phyloP scores from a whole-genome alignment of 1,140 invertebrate genomes.

The Protaetia brevitarsis region DNA sequence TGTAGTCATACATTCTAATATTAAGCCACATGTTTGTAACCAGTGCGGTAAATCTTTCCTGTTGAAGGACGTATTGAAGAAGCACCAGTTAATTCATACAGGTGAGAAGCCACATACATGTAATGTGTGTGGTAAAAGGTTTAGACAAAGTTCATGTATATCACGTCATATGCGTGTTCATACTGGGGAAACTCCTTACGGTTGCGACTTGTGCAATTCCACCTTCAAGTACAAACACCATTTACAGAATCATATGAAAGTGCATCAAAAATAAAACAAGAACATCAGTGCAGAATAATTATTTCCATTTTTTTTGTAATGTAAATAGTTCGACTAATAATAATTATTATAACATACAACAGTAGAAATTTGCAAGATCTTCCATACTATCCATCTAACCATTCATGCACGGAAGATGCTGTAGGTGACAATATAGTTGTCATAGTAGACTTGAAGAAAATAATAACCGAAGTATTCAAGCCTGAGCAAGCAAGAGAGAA shows the following conservation, averaged over 20 bases:
- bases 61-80: constrained; percentile 28
- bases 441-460: too few species aligned
- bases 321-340: too few species aligned
- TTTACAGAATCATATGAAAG: not conserved
- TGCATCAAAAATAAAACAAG: not conserved
- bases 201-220: not conserved
- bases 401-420: too few species aligned
- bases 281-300: too few species aligned
- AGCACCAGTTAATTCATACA: constrained; percentile 27
- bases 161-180: not conserved
- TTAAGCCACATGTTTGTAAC: constrained; percentile 80
- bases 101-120: not conserved
- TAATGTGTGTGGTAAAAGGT: not conserved
- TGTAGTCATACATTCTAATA: constrained; percentile 72
- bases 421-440: too few species aligned
- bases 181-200: not conserved
- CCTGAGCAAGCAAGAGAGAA: too few species aligned
- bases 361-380: too few species aligned
- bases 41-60: constrained; percentile 53
- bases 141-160: not conserved
- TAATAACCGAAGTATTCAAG: too few species aligned
- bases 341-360: too few species aligned
- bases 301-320: too few species aligned
- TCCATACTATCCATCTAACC: too few species aligned
- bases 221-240: not conserved